Evolutionary conservation across 2,797 vertebrate genomes (phyloP).

Genomic region (Avahi laniger): DNA sequence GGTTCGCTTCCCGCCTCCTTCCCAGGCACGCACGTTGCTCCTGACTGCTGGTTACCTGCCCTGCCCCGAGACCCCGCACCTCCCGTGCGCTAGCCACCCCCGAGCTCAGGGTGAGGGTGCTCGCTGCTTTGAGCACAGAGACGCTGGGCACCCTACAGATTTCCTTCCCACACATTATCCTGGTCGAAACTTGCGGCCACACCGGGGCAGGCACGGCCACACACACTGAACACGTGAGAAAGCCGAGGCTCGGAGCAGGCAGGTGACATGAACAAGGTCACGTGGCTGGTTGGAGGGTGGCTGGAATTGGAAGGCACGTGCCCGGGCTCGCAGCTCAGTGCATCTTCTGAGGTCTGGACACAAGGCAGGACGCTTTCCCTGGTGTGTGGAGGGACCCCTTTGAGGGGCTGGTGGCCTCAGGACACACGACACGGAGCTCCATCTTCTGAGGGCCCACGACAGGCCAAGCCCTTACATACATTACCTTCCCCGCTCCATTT

Average conservation of each 20-base stretch:
- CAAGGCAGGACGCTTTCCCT: rapidly evolving
- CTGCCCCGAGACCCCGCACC: not conserved
- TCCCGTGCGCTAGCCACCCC: rapidly evolving
- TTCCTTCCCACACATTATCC: not conserved
- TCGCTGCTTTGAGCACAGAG: not conserved
- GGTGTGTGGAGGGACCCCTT: not conserved
- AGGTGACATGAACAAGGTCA: rapidly evolving
- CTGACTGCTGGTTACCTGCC: slow-evolving; percentile 38
- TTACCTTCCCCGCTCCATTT: not conserved
- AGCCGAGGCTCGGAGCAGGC: rapidly evolving
- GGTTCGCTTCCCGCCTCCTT: slow-evolving; percentile 47
- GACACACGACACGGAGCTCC: not conserved
- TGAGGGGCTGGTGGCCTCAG: not conserved
- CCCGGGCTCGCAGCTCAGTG: rapidly evolving
- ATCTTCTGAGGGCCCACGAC: not conserved
- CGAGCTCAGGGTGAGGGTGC: not conserved
- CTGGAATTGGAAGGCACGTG: not conserved
- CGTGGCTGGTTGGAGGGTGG: rapidly evolving
- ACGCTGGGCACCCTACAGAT: not conserved
- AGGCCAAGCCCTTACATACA: not conserved
- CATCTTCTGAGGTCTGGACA: not conserved
- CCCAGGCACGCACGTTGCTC: slow-evolving; percentile 53
- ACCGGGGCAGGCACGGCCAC: not conserved
- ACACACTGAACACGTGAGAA: not conserved
- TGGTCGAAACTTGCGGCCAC: not conserved